phyloP scores from a whole-genome alignment of 2,797 vertebrate species.

The Ptychobarbus kaznakovi region DNA sequence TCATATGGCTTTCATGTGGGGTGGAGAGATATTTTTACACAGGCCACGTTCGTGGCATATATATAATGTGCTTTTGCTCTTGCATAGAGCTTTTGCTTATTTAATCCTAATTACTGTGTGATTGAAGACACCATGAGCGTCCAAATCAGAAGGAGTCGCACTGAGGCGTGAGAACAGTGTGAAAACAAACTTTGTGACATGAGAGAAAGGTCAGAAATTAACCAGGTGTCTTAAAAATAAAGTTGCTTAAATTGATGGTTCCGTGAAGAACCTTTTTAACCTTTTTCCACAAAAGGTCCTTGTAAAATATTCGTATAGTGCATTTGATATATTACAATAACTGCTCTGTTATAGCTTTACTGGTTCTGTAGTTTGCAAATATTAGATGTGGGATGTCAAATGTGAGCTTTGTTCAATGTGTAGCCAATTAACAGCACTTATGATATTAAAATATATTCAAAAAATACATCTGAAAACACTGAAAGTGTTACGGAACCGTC shows the following conservation, averaged over 20 bases:
- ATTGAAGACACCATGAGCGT: slow-evolving; percentile 11
- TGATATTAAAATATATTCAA: background rate
- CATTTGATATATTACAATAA: background rate
- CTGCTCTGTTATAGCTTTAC: background rate
- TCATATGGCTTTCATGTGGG: slow-evolving; percentile 7
- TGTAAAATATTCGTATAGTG: background rate
- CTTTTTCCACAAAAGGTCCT: background rate
- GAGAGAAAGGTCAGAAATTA: background rate
- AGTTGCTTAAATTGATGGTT: background rate
- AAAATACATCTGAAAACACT: background rate
- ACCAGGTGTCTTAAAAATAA: background rate
- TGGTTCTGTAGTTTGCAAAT: background rate
- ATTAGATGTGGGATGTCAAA: background rate
- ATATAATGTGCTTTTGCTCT: slow-evolving; percentile 27
- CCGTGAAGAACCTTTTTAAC: background rate
- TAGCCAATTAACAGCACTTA: background rate
- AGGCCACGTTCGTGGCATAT: background rate
- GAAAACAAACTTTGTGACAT: background rate
- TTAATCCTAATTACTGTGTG: slow-evolving; percentile 47
- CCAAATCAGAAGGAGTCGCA: background rate
- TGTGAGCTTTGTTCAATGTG: background rate
- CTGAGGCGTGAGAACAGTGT: background rate
- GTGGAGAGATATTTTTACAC: slow-evolving; percentile 38
- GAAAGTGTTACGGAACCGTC: too few species aligned
- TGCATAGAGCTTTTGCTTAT: slow-evolving; percentile 20